Evolutionary conservation across 2,113 vertebrate genomes (phyloP).

Genomic region (Hippocampus guttulatus): DNA sequence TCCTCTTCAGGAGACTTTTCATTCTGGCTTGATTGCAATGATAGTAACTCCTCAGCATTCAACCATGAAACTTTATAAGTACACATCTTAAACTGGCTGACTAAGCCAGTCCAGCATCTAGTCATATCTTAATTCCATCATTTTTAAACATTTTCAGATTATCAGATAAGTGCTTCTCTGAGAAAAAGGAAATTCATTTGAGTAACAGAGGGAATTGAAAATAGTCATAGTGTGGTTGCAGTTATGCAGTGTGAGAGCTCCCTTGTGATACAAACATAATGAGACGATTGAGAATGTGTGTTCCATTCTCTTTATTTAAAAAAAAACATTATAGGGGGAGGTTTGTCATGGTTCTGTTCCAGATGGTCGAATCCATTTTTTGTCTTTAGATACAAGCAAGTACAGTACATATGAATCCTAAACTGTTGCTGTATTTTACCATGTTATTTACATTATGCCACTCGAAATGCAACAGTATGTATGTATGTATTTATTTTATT

Average conservation of each 20-base stretch:
- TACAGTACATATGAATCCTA: neutral
- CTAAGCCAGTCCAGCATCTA: neutral
- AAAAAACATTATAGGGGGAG: conserved; percentile 3
- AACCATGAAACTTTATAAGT: neutral
- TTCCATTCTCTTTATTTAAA: conserved; percentile 32
- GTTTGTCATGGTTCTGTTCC: conserved; percentile 10
- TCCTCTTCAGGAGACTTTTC: conserved; percentile 18
- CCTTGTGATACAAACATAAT: conserved; percentile 39
- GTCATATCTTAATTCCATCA: conserved; percentile 2
- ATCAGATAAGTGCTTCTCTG: conserved; percentile 22
- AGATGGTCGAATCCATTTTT: neutral
- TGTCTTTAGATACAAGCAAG: neutral
- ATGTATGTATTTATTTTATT: neutral
- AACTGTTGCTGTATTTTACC: neutral
- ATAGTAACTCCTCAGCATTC: neutral
- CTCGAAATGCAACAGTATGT: neutral
- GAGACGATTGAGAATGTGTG: conserved; percentile 27
- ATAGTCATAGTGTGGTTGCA: conserved; percentile 16
- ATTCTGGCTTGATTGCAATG: conserved; percentile 7
- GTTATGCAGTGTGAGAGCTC: conserved; percentile 22
- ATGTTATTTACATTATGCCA: neutral
- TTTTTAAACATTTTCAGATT: conserved; percentile 17
- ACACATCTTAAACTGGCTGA: neutral
- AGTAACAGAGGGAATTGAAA: conserved; percentile 33
- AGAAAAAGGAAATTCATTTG: conserved; percentile 16